Evolutionary conservation across 2,888 invertebrate species (phyloP).

Genomic region (Anthophora plumipes): DNA sequence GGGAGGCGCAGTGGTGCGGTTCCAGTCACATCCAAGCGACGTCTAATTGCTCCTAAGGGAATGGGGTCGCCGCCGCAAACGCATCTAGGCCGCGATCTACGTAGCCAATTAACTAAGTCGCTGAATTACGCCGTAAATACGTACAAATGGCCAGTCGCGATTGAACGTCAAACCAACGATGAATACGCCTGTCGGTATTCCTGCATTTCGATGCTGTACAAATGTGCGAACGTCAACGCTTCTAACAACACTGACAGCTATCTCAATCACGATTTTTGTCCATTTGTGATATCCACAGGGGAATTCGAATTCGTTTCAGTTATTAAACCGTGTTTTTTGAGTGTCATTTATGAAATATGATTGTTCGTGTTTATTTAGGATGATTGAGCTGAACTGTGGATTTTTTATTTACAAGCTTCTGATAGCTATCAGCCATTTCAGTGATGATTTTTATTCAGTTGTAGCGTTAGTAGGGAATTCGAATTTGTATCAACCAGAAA

Average conservation of each 20-base stretch:
- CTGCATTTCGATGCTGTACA: background rate
- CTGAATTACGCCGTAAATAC: constrained; percentile 62
- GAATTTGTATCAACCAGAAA: too few relatives aligned
- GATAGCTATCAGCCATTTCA: too few relatives aligned
- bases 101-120: constrained; percentile 67
- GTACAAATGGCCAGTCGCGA: constrained; percentile 53
- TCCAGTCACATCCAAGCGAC: constrained; percentile 32
- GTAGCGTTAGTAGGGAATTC: too few relatives aligned
- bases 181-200: constrained; percentile 12
- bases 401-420: too few relatives aligned
- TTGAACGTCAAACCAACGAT: constrained; percentile 49
- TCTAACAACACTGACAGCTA: too few relatives aligned
- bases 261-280: too few relatives aligned
- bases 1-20: constrained; percentile 10
- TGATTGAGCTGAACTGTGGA: too few relatives aligned
- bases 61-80: constrained; percentile 44
- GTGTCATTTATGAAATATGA: background rate
- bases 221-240: background rate
- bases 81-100: constrained; percentile 52
- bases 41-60: constrained; percentile 67
- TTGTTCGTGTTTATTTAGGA: background rate
- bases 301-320: too few relatives aligned
- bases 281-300: too few relatives aligned
- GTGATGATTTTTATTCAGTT: too few relatives aligned
- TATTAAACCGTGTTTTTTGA: too few relatives aligned